Conservation (phyloP, 2,113 vertebrate species). For the Thermophis baileyi region DNA sequence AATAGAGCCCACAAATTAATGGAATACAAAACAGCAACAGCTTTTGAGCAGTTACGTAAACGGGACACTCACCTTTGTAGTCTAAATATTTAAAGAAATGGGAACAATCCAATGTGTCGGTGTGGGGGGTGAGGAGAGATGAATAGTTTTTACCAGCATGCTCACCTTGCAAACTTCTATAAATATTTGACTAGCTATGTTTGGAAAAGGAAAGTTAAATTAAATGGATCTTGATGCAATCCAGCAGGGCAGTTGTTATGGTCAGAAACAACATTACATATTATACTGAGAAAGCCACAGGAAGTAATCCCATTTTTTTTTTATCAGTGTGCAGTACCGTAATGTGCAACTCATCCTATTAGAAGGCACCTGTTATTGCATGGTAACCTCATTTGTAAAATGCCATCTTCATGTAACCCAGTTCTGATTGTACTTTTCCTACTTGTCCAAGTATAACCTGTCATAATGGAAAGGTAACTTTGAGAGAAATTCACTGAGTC, state of each 20-base stretch:
- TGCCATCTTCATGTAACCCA: conserved; percentile 58
- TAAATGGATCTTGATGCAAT: background rate
- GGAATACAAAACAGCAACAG: background rate
- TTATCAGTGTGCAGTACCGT: background rate
- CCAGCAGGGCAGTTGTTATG: background rate
- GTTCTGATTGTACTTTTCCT: conserved; percentile 40
- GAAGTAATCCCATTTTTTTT: background rate
- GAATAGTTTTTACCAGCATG: background rate
- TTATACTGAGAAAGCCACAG: background rate
- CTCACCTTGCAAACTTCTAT: background rate
- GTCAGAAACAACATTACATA: background rate
- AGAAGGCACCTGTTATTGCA: conserved; percentile 31
- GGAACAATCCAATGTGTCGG: background rate
- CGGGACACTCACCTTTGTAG: background rate
- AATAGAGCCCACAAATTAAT: background rate
- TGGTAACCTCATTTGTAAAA: conserved; percentile 52
- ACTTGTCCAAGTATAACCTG: conserved; percentile 47
- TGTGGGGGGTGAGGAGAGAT: no score
- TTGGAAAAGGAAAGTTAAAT: background rate
- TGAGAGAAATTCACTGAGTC: conserved; percentile 61
- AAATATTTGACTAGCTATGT: background rate
- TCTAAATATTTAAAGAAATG: background rate
- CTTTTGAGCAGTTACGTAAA: background rate
- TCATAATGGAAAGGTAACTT: conserved; percentile 52
- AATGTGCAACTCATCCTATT: background rate